Base-by-base conservation (phyloP, 2,888 invertebrate genomes). In the Ptychoptera contaminata region DNA sequence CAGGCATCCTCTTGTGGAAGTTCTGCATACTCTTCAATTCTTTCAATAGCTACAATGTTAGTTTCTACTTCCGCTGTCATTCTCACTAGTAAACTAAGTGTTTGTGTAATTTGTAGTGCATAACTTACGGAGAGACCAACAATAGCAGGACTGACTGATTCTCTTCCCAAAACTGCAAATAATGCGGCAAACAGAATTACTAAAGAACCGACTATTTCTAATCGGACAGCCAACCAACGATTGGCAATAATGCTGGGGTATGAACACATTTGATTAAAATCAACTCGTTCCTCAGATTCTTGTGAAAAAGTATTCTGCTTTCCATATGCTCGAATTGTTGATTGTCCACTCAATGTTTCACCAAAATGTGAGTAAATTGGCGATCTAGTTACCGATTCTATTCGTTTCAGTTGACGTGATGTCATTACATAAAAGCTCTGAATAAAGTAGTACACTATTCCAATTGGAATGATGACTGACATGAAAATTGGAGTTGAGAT, bases 41-140 rank as follows among this genome's bases (percentile, higher is more conserved):
- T 59, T 56, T 76, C 76, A 30, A 76, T 71, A 11, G 74, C 67
- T 9, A 76, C 73, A 47, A 74, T 71, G 56, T 74, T 74, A 7
- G 73, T 71, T 58, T 76, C 76, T 37, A 76, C 57, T 52, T 74
- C 73, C 46, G 70, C 67, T 2, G 68, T 65, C 61, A 70, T 68
- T 40, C 73, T 55, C n/a, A 76, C 71, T 53, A 75, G 63, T 64
- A 70, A 71, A 57, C 71, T 74, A 42, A 76, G 56, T 1, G 67
- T 68, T 48, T 67, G 65, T 2, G 74, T 74, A 37, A 74, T 35
- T 48, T 73, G 56, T 40, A 63, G 42, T 8, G 62, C 58, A 47
- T 61, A 62, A 8, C 71, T 68, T 11, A 75, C 61, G 2, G 72
- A 71, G 44, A 74, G 53, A 10, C 73, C 74, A 9, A 73, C 68